Percentiles rank a stretch among this genome's conserved stretches.
Evolutionary conservation across 2,113 vertebrate species (phyloP).

Genomic region (Chloropsis cyanopogon): DNA sequence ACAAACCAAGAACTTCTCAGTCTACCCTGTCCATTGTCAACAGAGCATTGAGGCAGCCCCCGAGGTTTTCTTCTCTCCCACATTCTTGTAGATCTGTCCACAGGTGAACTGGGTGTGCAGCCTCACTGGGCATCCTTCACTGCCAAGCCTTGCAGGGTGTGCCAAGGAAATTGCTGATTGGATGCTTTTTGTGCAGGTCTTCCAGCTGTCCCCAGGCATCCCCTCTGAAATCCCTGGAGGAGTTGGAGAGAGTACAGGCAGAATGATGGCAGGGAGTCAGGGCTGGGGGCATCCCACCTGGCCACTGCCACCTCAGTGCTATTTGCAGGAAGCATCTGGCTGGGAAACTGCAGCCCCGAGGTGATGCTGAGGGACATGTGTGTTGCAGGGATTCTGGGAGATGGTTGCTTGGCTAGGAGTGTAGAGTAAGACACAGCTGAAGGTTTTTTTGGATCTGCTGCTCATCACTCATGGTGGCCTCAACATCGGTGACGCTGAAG

Average conservation of each 20-base stretch:
- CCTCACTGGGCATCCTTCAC: rapidly evolving
- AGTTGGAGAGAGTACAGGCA: background rate
- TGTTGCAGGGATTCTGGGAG: background rate
- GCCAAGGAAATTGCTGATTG: background rate
- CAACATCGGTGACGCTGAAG: background rate
- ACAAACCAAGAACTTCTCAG: background rate
- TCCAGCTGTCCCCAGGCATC: rapidly evolving
- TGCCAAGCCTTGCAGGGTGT: background rate
- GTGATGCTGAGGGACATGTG: rapidly evolving
- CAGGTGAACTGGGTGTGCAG: background rate
- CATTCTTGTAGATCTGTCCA: background rate
- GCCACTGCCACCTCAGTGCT: background rate
- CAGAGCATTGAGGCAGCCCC: background rate
- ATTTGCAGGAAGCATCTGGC: background rate
- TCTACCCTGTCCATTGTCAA: rapidly evolving
- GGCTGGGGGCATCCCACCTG: background rate
- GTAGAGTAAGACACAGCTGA: background rate
- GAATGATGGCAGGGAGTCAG: background rate
- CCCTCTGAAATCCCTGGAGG: background rate
- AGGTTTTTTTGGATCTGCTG: background rate
- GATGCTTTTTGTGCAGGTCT: background rate
- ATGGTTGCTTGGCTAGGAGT: background rate
- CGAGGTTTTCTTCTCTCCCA: background rate
- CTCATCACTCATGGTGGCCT: background rate
- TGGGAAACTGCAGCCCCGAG: background rate